Percentiles rank a stretch among this genome's conserved stretches.
Evolutionary conservation across 2,113 vertebrate species (phyloP).

Genomic region (Ictidomys tridecemlineatus): DNA sequence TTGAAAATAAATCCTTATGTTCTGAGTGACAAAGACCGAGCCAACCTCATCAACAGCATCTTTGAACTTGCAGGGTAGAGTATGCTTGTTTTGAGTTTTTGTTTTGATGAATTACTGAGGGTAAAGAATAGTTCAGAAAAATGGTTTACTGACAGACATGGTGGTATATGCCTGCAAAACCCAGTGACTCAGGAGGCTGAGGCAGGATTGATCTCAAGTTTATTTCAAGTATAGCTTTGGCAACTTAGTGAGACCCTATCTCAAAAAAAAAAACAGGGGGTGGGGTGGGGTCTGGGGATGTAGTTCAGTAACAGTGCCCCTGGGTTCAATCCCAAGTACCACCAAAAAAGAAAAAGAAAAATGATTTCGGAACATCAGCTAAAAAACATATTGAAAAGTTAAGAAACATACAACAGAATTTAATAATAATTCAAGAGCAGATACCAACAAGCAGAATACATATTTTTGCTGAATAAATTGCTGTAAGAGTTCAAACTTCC

Average conservation of each 20-base stretch:
- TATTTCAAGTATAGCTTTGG: too few species aligned
- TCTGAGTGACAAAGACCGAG: slow-evolving; percentile 92
- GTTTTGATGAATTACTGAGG: not conserved
- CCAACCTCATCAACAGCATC: slow-evolving; percentile 94
- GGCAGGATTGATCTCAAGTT: too few species aligned
- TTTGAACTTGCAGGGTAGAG: slow-evolving; percentile 94
- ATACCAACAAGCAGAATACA: not conserved
- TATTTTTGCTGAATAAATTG: slow-evolving; percentile 26
- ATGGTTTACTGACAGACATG: not conserved
- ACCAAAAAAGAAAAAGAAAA: too few species aligned
- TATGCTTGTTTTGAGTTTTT: slow-evolving; percentile 10
- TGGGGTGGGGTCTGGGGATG: too few species aligned
- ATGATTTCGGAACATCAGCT: not conserved
- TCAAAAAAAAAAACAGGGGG: too few species aligned
- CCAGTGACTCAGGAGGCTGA: too few species aligned
- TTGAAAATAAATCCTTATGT: slow-evolving; percentile 87
- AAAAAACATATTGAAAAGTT: slow-evolving; percentile 2
- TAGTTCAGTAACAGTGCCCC: too few species aligned
- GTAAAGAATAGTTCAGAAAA: slow-evolving; percentile 39
- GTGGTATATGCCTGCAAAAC: too few species aligned
- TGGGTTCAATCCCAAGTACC: too few species aligned
- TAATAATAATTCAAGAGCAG: slow-evolving; percentile 48
- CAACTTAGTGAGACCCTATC: too few species aligned
- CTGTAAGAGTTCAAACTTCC: not conserved
- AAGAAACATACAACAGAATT: slow-evolving; percentile 11